Evolutionary conservation across 2,888 invertebrate genomes (phyloP), one percentile per base, ranked within the genome.

Genomic region (Horisme vitalbata): DNA sequence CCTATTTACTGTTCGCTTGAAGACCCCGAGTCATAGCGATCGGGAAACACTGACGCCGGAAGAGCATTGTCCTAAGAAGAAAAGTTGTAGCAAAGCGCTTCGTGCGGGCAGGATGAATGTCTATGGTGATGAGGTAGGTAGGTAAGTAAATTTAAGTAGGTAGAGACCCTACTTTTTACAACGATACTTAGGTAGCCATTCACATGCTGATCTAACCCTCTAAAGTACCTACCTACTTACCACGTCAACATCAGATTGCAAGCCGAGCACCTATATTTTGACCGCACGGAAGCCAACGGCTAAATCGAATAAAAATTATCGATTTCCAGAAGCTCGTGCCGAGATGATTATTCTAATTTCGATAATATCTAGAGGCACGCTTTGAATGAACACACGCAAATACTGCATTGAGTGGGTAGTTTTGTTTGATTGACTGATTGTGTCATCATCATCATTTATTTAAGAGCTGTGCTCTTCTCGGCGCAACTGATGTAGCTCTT

Each of bases 311-410:
- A 68, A 65, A 57, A 68, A n/a, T n/a, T 65, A 59, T 56, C 60
- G 58, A 65, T 68, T 67, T 67, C 66, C 79, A 80, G 79, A 71
- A 80, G 79, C 82, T 71, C 80, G 77, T 78, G 76, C 76, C 67
- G 45, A 64, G 60, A 62, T 61, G 41, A 71, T 73, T 69, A 63
- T 65, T 69, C 53, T 55, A 65, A 69, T 68, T 69, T 64, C 51
- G 63, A 69, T 70, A 62, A 64, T 71, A 60, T 59, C 54, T 64
- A 53, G 38, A 61, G 61, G 75, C 79, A 75, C 75, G 77, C 75
- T 75, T 74, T 53, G 52, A 61, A 57, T 45, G 46, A 32, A 56
- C 51, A 47, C 72, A 76, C 71, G 73, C 77, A 59, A 71, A 37
- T 36, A 31, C 21, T 27, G 37, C 15, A 36, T 51, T n/a, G n/a